Evolutionary conservation across 2,797 vertebrate genomes (phyloP), one percentile per base, ranked within the genome.

Genomic region (Myotis vivesi): DNA sequence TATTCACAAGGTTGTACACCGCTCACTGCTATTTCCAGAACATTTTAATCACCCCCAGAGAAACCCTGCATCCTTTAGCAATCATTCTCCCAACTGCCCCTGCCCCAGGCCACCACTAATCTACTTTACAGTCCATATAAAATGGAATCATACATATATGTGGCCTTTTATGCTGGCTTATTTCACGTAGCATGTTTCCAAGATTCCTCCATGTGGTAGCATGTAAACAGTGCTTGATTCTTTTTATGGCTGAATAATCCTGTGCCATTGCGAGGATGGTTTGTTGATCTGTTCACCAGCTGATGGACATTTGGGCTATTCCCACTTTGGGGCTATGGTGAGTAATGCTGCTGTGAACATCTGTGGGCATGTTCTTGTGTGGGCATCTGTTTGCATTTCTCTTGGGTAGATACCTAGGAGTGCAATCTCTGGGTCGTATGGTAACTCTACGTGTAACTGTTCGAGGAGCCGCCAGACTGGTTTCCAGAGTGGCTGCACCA

Each of bases 381-480:
- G 44, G 72, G 53, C 28, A 51, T 41, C 28, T 20, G 25, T 44
- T 41, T 90, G 41, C 51, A 5, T 75, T 88, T 51, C 66, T 93
- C 41, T 53, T 10, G 55, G 77, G 69, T 17, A 20, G 66, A 9
- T 23, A 71, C 90, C 46, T 81, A 30, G 30, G 25, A 36, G 41
- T 16, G 36, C 46, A 2, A 15, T 28, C 6, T 20, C 44, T 84
- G 72, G n/a, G 72, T 91, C 87, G 28, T 3, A 16, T 9, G 33
- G 83, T 6, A 66, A 36, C 38, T 55, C 76, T 81, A 23, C 30
- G 80, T 84, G 83, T 92, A 86, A 87, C 82, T 91, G 95, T 57
- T 25, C 23, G 51, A 53, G 69, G 72, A 94, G 4, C 88, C 9
- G 51, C 82, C 83, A 91, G 95, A 72, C 93, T 68, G 57, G 41